A percentile compares a stretch with the other conserved stretches of the same genome.
Conservation (phyloP, 2,888 invertebrate species). For the Danaus chrysippus region DNA sequence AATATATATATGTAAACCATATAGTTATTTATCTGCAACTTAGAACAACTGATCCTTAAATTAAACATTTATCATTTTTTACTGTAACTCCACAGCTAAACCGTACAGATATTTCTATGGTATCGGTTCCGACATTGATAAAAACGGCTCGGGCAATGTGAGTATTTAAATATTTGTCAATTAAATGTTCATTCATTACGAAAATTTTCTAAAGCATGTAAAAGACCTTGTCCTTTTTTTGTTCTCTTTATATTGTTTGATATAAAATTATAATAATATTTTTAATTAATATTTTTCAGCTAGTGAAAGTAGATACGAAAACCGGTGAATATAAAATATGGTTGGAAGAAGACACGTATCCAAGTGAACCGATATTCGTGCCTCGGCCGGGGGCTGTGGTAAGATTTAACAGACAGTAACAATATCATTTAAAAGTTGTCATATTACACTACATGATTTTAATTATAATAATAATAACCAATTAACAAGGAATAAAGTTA, state of each 20-base stretch:
- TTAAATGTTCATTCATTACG: too few relatives aligned
- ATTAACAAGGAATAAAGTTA: too few relatives aligned
- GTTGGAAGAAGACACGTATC: conserved; percentile 83
- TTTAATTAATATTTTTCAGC: conserved; percentile 17
- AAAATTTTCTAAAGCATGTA: too few relatives aligned
- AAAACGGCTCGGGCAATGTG: conserved; percentile 25
- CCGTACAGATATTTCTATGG: conserved; percentile 33
- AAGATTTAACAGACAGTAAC: not conserved
- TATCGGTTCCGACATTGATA: conserved; percentile 28
- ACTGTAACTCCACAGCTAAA: conserved; percentile 18
- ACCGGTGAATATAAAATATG: conserved; percentile 79
- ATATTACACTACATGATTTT: not conserved
- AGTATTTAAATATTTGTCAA: conserved; percentile 9
- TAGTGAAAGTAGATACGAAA: conserved; percentile 63
- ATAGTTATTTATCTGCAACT: too few relatives aligned
- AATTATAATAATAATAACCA: not conserved
- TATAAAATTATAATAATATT: not conserved
- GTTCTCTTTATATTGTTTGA: not conserved
- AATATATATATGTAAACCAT: too few relatives aligned
- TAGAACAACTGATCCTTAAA: not conserved
- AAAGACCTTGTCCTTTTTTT: too few relatives aligned
- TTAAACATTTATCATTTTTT: not conserved
- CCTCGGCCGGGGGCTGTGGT: conserved; percentile 69
- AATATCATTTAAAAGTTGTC: not conserved
- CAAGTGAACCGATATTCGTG: conserved; percentile 88